phyloP scores from a whole-genome alignment of 2,113 vertebrate genomes.

The Oxyruncus cristatus region DNA sequence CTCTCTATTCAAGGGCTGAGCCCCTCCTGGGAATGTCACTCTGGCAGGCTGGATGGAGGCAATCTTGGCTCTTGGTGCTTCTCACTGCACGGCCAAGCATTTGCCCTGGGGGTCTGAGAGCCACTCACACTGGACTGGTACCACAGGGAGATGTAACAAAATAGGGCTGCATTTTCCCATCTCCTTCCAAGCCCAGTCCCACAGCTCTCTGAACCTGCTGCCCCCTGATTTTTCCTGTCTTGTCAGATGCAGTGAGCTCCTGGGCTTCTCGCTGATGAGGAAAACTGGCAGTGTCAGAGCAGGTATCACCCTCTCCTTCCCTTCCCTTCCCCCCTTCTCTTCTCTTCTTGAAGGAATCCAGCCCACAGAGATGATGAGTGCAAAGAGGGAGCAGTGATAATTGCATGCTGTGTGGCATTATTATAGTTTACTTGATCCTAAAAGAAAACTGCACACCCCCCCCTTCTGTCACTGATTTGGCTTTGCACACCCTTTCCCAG shows the following conservation, averaged over 20 bases:
- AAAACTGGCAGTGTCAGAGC: neutral
- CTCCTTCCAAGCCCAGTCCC: neutral
- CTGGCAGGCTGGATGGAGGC: neutral
- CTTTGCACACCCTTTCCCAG: neutral
- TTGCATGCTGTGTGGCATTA: neutral
- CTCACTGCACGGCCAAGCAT: rapidly evolving
- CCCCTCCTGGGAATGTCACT: neutral
- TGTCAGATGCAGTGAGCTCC: neutral
- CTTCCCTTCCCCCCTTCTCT: neutral
- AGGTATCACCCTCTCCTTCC: neutral
- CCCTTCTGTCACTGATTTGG: rapidly evolving
- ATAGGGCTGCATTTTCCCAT: neutral
- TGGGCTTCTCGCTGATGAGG: neutral
- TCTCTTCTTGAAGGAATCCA: neutral
- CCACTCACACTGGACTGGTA: rapidly evolving
- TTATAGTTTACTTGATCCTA: neutral
- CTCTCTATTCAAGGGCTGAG: neutral
- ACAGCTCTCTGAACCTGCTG: neutral
- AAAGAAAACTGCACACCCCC: neutral
- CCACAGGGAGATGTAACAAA: neutral
- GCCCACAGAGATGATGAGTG: rapidly evolving
- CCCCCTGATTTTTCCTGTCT: neutral
- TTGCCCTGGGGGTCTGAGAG: rapidly evolving
- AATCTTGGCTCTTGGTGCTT: neutral
- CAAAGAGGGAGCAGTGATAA: neutral